A percentile compares a stretch with the other conserved stretches of the same genome.
These are phyloP conservation scores for Synanthedon andrenaeformis DNA, from an alignment of 2,888 invertebrate species.

Conservation along the genomic window DNA sequence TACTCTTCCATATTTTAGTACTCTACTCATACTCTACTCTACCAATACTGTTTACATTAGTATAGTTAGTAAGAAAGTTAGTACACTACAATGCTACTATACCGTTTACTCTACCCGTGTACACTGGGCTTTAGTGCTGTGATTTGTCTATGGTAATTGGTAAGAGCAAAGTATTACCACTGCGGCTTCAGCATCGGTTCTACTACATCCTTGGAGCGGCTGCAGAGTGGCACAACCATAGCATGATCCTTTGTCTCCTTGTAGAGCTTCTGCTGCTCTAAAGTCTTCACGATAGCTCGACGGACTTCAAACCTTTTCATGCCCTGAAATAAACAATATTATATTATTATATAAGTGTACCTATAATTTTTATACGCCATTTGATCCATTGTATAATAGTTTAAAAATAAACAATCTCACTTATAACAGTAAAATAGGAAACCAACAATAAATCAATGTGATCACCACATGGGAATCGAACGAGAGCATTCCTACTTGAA, in stretches of 20 bases:
- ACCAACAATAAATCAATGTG: not conserved
- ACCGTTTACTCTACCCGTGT: too few species aligned
- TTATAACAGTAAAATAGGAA: too few species aligned
- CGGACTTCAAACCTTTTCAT: conserved; percentile 94
- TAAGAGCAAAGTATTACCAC: conserved; percentile 74
- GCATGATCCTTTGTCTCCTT: conserved; percentile 87
- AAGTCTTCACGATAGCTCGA: conserved; percentile 79
- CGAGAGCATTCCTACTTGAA: not conserved
- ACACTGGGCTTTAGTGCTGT: too few species aligned
- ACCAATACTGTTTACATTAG: too few species aligned
- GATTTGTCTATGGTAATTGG: too few species aligned
- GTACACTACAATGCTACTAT: too few species aligned
- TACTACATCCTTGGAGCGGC: conserved; percentile 96
- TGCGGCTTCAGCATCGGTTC: conserved; percentile 97
- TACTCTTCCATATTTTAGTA: too few species aligned
- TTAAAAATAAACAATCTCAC: not conserved
- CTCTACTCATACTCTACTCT: too few species aligned
- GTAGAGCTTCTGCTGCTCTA: conserved; percentile 80
- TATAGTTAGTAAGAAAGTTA: too few species aligned
- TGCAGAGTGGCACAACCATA: conserved; percentile 97
- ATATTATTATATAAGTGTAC: too few species aligned
- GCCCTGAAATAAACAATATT: conserved; percentile 62
- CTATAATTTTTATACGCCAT: too few species aligned
- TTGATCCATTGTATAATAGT: not conserved
- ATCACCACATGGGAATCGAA: too few species aligned